These are phyloP conservation scores for Pterostichus niger DNA, from an alignment of 2,888 invertebrate species.

Conservation along the genomic window DNA sequence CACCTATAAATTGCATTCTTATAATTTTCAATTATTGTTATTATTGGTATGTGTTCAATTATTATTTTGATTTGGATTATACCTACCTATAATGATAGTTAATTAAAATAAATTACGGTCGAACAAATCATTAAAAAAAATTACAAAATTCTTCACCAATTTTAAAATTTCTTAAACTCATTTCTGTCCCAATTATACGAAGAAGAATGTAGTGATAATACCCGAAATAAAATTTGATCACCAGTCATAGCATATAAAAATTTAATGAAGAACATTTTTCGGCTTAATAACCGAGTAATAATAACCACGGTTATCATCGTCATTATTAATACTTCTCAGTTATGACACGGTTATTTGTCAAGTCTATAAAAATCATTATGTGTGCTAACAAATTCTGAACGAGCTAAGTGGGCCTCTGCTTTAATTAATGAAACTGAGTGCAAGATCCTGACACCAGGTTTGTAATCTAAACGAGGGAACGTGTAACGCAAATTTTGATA, in stretches of 20 bases:
- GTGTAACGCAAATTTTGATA: conserved; percentile 2
- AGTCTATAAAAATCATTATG: conserved; percentile 35
- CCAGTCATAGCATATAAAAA: conserved; percentile 39
- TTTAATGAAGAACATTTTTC: conserved; percentile 41
- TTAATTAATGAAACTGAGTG: conserved; percentile 3
- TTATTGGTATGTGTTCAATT: no score
- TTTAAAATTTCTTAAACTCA: conserved; percentile 2
- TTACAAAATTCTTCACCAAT: conserved; percentile 17
- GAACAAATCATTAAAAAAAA: no score
- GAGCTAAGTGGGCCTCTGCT: conserved; percentile 10
- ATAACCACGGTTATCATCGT: background rate
- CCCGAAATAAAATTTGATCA: conserved; percentile 43
- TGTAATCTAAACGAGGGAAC: background rate
- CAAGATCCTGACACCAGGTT: background rate
- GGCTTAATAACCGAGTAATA: conserved; percentile 44
- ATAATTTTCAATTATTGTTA: no score
- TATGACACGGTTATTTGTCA: conserved; percentile 37
- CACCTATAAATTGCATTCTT: no score
- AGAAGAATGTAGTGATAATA: conserved; percentile 25
- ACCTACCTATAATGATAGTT: no score
- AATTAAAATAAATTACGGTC: no score
- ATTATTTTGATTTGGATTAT: no score
- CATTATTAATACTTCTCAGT: conserved; percentile 15
- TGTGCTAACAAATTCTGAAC: conserved; percentile 34
- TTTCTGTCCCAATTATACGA: background rate